Base-by-base conservation (phyloP, 2,888 invertebrate genomes). In the Tolmerus cingulatus region DNA sequence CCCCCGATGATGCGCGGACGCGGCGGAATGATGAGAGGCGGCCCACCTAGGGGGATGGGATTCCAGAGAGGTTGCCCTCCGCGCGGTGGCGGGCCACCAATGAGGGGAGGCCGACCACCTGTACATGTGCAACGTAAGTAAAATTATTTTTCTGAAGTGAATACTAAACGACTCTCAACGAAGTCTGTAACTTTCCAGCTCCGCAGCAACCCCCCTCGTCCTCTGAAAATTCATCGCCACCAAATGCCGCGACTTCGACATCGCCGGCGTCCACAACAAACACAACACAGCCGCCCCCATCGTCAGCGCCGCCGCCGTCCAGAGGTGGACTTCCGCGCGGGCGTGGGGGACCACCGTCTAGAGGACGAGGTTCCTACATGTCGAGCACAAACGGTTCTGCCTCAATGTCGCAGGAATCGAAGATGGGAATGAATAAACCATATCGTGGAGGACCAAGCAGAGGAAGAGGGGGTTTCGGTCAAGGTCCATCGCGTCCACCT, bases 71-170 rank as follows among this genome's bases (percentile, higher is more conserved):
- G 88, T 14, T 81, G 91, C 5, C 89, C 89, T 27, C 91, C 91
- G 5, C 89, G 92, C 37, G 91, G 91, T n/a, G 77, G 91, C 14
- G 78, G 78, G 23, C 81, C 79, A 23, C 81, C 79, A 37, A 87
- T 92, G 77, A 88, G 90, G 46, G 92, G 91, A 12, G 89, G 90
- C 40, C 90, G 92, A 2, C 92, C 92, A 14, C 92, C 92, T 12
- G 89, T 92, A 86, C 92, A 92, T 88, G 90, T 89, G n/a, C 92
- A 92, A 89, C 91, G 92, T 92, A 91, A 92, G 92, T 91, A 87
- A n/a, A 46, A 55, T 74, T 23, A 76, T 77, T 51, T 23, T 23
- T 34, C 8, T 86, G 77, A 86, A 76, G n/a, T 55, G 51, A 57
- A 77, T 76, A 66, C 77, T 51, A 66, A 76, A 51, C 74, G 82